Percentiles rank a stretch among this genome's conserved stretches.
Evolutionary conservation across 2,888 invertebrate genomes (phyloP).

Genomic region (Encarsia formosa): DNA sequence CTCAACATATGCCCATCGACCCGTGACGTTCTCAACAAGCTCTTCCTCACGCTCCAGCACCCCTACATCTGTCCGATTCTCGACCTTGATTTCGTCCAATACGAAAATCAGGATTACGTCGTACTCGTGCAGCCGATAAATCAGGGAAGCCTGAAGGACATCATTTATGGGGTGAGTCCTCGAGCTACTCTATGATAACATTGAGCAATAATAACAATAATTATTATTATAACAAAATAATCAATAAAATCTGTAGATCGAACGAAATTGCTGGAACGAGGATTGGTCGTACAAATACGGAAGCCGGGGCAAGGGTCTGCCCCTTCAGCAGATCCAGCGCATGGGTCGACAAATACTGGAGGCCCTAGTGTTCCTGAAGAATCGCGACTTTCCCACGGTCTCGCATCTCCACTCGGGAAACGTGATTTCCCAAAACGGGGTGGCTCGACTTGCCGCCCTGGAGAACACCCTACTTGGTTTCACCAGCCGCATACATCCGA

Average conservation of each 20-base stretch:
- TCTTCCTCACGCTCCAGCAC: constrained; percentile 83
- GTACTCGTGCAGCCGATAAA: constrained; percentile 80
- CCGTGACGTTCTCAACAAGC: constrained; percentile 67
- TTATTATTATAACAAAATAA: not conserved
- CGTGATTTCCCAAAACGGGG: constrained; percentile 86
- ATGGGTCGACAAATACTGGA: constrained; percentile 85
- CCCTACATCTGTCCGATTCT: constrained; percentile 89
- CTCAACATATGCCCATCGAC: constrained; percentile 66
- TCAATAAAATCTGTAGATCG: no score
- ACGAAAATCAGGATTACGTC: constrained; percentile 56
- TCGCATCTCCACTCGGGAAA: constrained; percentile 87
- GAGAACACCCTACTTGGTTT: constrained; percentile 83
- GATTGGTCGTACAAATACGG: constrained; percentile 75
- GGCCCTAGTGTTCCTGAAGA: constrained; percentile 78
- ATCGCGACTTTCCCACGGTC: constrained; percentile 83
- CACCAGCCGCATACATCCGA: constrained; percentile 58
- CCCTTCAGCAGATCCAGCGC: constrained; percentile 76
- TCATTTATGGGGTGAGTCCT: constrained; percentile 73
- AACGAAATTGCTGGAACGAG: constrained; percentile 69
- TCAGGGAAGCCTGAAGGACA: constrained; percentile 83
- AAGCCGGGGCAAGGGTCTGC: constrained; percentile 65
- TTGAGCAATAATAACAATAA: not conserved
- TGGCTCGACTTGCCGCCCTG: constrained; percentile 81
- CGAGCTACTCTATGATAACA: not conserved
- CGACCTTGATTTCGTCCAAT: constrained; percentile 70